Evolutionary conservation across 2,888 invertebrate species (phyloP).

Genomic region (Eilema caniola): DNA sequence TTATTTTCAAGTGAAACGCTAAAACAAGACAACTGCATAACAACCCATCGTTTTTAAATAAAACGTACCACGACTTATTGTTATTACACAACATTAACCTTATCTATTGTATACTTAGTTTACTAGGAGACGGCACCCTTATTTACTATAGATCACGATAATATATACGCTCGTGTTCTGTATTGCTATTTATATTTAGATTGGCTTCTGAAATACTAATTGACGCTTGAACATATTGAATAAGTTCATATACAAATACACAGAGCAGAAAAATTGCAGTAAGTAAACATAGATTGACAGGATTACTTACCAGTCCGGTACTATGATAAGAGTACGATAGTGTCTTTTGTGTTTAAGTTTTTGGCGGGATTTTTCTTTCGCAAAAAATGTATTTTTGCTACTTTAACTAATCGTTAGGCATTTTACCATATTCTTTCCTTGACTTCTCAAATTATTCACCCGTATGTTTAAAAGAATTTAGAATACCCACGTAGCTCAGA

Average conservation of each 20-base stretch:
- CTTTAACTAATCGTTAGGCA: too few species aligned
- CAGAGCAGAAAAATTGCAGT: too few species aligned
- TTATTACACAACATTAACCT: constrained; percentile 41
- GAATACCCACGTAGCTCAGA: too few species aligned
- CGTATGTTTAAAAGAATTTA: too few species aligned
- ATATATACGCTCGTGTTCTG: neutral
- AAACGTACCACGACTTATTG: constrained; percentile 45
- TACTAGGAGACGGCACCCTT: constrained; percentile 23
- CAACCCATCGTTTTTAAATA: constrained; percentile 40
- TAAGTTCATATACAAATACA: neutral
- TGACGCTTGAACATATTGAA: neutral
- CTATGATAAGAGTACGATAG: too few species aligned
- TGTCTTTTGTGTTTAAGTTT: too few species aligned
- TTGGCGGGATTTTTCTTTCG: too few species aligned
- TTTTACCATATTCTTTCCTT: too few species aligned
- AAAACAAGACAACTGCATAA: constrained; percentile 46
- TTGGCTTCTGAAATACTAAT: neutral
- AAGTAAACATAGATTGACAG: too few species aligned
- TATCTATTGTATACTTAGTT: constrained; percentile 48
- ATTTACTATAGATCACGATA: constrained; percentile 8
- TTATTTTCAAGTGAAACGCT: constrained; percentile 21
- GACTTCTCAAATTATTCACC: too few species aligned
- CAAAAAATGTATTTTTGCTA: too few species aligned
- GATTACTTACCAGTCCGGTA: too few species aligned
- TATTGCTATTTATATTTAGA: neutral